Conservation (phyloP, 2,797 vertebrate species). For the Chelmon rostratus region DNA sequence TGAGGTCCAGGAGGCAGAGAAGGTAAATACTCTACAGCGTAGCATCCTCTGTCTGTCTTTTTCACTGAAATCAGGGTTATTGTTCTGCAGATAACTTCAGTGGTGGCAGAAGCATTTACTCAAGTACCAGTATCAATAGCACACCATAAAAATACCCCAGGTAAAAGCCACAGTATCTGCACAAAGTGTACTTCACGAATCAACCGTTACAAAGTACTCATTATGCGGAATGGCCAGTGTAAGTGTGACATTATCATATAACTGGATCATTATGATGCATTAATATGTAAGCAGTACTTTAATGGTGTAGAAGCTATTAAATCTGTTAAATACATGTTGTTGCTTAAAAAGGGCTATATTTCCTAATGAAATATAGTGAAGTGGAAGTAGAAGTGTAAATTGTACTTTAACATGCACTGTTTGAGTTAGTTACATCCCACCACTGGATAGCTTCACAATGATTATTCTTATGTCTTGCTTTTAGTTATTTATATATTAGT, state of each 20-base stretch:
- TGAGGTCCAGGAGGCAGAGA: conserved; percentile 97
- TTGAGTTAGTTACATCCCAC: neutral
- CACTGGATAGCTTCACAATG: neutral
- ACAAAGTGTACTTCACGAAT: neutral
- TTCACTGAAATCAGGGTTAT: conserved; percentile 6
- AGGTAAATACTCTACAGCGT: conserved; percentile 84
- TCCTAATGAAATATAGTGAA: neutral
- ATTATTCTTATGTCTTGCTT: neutral
- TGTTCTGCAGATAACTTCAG: neutral
- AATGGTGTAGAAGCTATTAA: no score
- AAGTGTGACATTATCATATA: neutral
- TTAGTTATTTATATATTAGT: neutral
- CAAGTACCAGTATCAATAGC: neutral
- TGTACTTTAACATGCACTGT: neutral
- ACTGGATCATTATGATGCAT: neutral
- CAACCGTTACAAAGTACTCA: neutral
- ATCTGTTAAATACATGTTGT: conserved; percentile 1
- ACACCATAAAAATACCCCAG: neutral
- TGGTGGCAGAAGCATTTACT: neutral
- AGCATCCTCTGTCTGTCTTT: neutral
- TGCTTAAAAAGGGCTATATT: neutral
- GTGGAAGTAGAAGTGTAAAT: neutral
- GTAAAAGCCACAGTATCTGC: neutral
- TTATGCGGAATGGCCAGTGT: neutral
- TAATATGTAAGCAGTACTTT: neutral